Evolutionary conservation across 2,797 vertebrate genomes (phyloP).

Genomic region (Phylloscopus collybita): DNA sequence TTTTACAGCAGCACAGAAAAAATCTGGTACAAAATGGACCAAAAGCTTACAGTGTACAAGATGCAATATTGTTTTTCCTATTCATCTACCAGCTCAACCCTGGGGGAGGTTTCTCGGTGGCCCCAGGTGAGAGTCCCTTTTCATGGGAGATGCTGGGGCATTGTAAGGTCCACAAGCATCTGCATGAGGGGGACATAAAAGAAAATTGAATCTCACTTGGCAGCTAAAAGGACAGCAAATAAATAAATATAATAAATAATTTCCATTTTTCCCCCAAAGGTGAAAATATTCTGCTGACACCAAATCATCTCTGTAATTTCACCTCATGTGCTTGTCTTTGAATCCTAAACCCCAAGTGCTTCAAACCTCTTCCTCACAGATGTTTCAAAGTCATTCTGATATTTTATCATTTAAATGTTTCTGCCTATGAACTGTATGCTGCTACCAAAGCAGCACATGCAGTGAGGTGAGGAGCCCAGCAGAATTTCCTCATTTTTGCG

Average conservation of each 20-base stretch:
- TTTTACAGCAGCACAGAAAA: neutral
- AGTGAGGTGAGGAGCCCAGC: neutral
- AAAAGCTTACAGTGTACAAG: neutral
- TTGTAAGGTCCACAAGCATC: neutral
- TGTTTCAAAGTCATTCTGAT: neutral
- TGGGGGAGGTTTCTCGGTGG: neutral
- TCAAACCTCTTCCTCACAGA: neutral
- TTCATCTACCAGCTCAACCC: neutral
- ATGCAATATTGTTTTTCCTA: neutral
- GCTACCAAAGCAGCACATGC: neutral
- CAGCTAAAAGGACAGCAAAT: neutral
- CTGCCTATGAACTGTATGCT: rapidly evolving
- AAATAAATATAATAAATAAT: neutral
- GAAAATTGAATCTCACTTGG: neutral
- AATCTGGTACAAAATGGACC: neutral
- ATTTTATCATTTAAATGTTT: neutral
- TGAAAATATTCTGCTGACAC: neutral
- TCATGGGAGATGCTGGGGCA: no score
- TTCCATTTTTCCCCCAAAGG: neutral
- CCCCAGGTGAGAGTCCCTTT: rapidly evolving
- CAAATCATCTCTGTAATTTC: neutral
- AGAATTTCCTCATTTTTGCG: constrained; percentile 1
- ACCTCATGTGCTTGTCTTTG: neutral
- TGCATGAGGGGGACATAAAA: neutral
- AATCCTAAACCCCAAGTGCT: neutral